Evolutionary conservation across 2,113 vertebrate genomes (phyloP).

Genomic region (Hylia prasina): DNA sequence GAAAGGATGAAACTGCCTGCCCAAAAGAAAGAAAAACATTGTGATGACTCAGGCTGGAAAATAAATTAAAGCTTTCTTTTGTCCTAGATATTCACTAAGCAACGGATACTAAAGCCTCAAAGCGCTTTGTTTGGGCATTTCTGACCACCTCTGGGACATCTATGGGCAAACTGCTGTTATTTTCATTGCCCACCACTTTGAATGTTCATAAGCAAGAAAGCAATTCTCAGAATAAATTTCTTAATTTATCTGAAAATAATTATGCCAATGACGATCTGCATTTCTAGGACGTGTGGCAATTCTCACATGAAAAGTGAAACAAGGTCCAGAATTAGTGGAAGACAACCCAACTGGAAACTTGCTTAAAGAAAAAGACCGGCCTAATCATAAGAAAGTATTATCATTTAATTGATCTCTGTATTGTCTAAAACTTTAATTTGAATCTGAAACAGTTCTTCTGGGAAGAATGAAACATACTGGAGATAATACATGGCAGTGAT

Average conservation of each 20-base stretch:
- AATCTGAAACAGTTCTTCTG: neutral
- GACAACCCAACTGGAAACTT: neutral
- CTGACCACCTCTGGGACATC: neutral
- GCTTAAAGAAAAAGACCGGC: neutral
- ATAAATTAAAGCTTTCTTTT: neutral
- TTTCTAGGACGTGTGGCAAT: neutral
- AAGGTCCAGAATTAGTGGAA: neutral
- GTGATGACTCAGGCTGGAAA: neutral
- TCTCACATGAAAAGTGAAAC: neutral
- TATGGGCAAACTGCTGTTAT: neutral
- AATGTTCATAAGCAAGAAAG: neutral
- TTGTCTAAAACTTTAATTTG: neutral
- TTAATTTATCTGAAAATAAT: neutral
- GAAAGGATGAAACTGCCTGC: neutral
- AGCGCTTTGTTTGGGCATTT: neutral
- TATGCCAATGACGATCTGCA: neutral
- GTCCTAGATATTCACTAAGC: neutral
- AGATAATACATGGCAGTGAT: neutral
- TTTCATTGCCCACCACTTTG: neutral
- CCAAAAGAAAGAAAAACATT: neutral
- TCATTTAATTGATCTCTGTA: conserved; percentile 1
- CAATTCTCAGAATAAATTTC: neutral
- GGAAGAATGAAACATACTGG: neutral
- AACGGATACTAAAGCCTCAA: neutral
- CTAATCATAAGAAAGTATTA: neutral